Conservation (phyloP, 2,797 vertebrate genomes). For the Adelosebastes latens region DNA sequence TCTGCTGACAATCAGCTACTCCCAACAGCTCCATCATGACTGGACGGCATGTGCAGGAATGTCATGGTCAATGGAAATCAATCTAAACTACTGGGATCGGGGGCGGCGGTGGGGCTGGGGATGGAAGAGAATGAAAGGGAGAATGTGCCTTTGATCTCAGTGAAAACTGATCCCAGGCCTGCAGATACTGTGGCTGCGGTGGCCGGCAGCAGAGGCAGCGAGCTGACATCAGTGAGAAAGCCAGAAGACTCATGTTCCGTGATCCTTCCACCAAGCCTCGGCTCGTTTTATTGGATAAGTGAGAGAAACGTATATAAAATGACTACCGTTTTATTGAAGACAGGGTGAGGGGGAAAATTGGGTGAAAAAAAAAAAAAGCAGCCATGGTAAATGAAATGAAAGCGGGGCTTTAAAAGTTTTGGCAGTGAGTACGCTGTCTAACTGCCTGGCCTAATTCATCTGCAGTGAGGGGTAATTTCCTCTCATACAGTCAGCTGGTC, state of each 20-base stretch:
- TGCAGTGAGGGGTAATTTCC: constrained; percentile 74
- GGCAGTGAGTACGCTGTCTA: constrained; percentile 61
- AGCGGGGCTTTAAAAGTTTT: constrained; percentile 69
- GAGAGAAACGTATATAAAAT: constrained; percentile 73
- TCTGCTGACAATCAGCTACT: constrained; percentile 81
- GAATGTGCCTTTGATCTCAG: constrained; percentile 84
- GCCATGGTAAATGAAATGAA: constrained; percentile 69
- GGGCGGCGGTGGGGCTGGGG: constrained; percentile 56
- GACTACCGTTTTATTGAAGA: constrained; percentile 79
- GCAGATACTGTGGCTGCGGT: constrained; percentile 83
- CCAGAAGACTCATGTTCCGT: constrained; percentile 64
- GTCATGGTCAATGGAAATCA: constrained; percentile 86
- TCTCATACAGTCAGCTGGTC: constrained; percentile 69
- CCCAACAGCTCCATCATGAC: constrained; percentile 73
- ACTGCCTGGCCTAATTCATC: constrained; percentile 70
- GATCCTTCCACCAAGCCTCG: constrained; percentile 64
- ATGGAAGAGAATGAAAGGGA: constrained; percentile 81
- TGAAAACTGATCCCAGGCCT: constrained; percentile 86
- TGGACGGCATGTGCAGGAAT: constrained; percentile 82
- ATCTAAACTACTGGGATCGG: constrained; percentile 82
- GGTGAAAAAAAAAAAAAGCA: constrained; percentile 33
- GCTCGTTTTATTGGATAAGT: constrained; percentile 76
- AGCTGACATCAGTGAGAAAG: constrained; percentile 78
- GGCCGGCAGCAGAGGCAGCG: constrained; percentile 72
- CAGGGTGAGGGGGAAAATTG: constrained; percentile 31